These are phyloP conservation scores for Melierax canorus DNA, from an alignment of 2,113 vertebrate genomes.

Conservation along the genomic window DNA sequence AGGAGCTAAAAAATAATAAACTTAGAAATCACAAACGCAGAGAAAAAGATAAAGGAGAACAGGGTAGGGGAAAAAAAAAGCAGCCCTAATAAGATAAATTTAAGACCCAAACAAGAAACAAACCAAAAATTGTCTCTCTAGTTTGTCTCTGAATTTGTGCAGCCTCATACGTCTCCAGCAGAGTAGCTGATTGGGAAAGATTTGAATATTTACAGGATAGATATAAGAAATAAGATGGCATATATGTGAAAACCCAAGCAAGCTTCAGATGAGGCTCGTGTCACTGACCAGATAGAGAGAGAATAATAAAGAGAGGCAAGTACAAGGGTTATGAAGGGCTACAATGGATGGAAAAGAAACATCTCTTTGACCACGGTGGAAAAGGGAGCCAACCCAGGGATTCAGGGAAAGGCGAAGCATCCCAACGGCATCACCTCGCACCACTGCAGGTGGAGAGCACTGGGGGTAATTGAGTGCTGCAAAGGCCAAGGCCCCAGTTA, in stretches of 20 bases:
- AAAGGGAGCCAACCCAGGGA: neutral
- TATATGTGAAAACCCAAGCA: neutral
- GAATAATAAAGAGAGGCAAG: neutral
- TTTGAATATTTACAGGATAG: neutral
- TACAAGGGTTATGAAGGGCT: neutral
- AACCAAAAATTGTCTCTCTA: neutral
- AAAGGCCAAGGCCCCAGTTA: neutral
- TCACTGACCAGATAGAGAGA: neutral
- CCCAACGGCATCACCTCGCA: neutral
- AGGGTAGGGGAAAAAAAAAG: neutral
- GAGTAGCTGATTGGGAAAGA: neutral
- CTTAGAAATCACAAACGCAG: neutral
- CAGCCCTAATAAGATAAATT: neutral
- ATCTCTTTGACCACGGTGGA: neutral
- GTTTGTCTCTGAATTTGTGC: neutral
- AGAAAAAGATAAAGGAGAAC: neutral
- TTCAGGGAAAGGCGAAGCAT: neutral
- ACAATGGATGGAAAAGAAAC: neutral
- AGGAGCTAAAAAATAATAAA: neutral
- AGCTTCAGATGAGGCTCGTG: neutral
- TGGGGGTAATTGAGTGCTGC: neutral
- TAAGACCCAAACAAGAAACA: neutral
- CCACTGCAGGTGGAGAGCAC: fast-evolving
- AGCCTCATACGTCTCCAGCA: neutral
- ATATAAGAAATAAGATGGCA: neutral